These are phyloP conservation scores for Hippocampus comes DNA, from an alignment of 2,113 vertebrate species.

Conservation along the genomic window DNA sequence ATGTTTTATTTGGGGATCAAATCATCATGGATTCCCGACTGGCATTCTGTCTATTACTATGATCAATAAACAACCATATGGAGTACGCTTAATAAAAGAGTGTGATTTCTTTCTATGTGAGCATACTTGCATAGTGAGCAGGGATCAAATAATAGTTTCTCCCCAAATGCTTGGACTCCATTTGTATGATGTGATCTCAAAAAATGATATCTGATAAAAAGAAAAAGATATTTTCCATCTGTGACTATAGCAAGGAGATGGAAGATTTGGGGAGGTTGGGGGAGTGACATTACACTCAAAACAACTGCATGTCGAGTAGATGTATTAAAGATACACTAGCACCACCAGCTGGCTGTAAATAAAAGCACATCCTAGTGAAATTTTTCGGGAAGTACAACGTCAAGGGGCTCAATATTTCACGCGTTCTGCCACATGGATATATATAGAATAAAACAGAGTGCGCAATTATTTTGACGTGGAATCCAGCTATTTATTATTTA, in stretches of 20 bases:
- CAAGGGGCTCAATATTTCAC: not conserved
- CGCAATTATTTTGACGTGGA: no score
- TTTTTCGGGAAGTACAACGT: not conserved
- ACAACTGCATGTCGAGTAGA: not conserved
- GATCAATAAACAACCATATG: not conserved
- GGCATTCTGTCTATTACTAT: not conserved
- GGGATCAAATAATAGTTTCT: not conserved
- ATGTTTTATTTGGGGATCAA: not conserved
- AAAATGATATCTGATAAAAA: not conserved
- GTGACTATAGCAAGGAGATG: not conserved
- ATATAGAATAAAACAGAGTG: no score
- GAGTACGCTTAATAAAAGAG: not conserved
- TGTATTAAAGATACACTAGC: constrained; percentile 27
- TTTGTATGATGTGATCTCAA: not conserved
- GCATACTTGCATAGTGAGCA: not conserved
- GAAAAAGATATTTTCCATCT: not conserved
- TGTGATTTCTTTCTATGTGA: not conserved
- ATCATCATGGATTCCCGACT: not conserved
- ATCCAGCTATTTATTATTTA: no score
- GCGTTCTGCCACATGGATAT: not conserved
- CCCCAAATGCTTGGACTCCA: not conserved
- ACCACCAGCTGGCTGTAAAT: constrained; percentile 36
- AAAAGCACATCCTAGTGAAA: constrained; percentile 14
- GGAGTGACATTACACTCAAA: not conserved
- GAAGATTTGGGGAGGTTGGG: not conserved